A percentile compares a stretch with the other conserved stretches of the same genome.
These are phyloP conservation scores for Pediacus dermestoides DNA, from an alignment of 2,888 invertebrate species.

Conservation along the genomic window DNA sequence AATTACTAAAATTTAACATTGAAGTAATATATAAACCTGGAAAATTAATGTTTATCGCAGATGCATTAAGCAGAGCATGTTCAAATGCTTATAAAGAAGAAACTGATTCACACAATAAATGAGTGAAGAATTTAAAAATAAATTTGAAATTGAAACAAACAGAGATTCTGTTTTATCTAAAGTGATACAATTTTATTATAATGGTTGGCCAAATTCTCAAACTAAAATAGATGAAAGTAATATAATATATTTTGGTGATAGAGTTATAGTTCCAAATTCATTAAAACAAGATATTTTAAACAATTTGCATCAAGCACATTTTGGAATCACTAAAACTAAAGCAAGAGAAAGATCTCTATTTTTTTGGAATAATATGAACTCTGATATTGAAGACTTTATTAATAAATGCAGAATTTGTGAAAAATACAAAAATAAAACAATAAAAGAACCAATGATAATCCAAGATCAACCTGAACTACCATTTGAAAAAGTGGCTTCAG, in stretches of 20 bases:
- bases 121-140: too few relatives aligned
- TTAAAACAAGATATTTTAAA: slow-evolving; percentile 23
- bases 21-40: slow-evolving; percentile 6
- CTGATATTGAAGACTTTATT: slow-evolving; percentile 29
- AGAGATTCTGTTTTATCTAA: too few relatives aligned
- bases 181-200: too few relatives aligned
- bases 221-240: slow-evolving; percentile 2
- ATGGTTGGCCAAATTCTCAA: too few relatives aligned
- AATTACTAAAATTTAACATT: slow-evolving; percentile 4
- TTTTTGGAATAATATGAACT: slow-evolving; percentile 37
- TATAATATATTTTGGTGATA: slow-evolving; percentile 12
- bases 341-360: slow-evolving; percentile 29
- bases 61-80: too few relatives aligned
- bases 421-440: slow-evolving; percentile 15
- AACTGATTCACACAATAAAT: too few relatives aligned
- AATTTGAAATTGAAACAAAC: too few relatives aligned
- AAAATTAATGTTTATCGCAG: slow-evolving; percentile 19
- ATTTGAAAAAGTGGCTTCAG: too few relatives aligned
- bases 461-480: slow-evolving; percentile 20
- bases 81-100: slow-evolving; percentile 13
- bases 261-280: slow-evolving; percentile 21
- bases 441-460: slow-evolving; percentile 20
- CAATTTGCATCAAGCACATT: slow-evolving; percentile 35
- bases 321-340: slow-evolving; percentile 36
- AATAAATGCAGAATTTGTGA: slow-evolving; percentile 10